Evolutionary conservation across 2,797 vertebrate genomes (phyloP).

Genomic region (Scarus forsteni): DNA sequence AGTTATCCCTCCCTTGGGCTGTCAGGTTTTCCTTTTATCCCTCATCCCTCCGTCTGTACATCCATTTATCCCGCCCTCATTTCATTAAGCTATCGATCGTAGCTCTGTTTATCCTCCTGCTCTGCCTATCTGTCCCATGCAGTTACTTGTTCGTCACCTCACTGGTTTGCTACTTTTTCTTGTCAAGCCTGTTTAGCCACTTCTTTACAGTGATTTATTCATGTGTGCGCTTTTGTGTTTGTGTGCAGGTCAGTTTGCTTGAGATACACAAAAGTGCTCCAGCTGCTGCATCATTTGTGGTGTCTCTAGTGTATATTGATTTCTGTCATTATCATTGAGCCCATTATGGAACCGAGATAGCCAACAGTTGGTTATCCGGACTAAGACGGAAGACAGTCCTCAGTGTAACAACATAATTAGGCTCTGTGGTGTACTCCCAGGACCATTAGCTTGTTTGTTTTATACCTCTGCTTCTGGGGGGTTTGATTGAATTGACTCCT

Average conservation of each 20-base stretch:
- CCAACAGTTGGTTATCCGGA: slow-evolving; percentile 9
- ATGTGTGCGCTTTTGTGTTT: background rate
- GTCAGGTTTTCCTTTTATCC: slow-evolving; percentile 25
- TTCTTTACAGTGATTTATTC: slow-evolving; percentile 34
- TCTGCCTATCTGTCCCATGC: background rate
- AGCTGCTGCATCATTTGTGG: slow-evolving; percentile 26
- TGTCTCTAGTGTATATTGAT: slow-evolving; percentile 20
- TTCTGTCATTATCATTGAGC: slow-evolving; percentile 31
- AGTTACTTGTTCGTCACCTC: slow-evolving; percentile 24
- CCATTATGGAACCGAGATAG: slow-evolving; percentile 20
- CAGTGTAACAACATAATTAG: slow-evolving; percentile 46
- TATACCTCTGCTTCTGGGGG: slow-evolving; percentile 12
- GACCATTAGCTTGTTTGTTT: slow-evolving; percentile 33
- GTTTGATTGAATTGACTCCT: slow-evolving; percentile 7
- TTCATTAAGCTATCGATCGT: slow-evolving; percentile 42
- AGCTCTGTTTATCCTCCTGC: slow-evolving; percentile 10
- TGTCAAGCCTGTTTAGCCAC: slow-evolving; percentile 36
- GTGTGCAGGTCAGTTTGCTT: background rate
- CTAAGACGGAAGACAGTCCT: slow-evolving; percentile 35
- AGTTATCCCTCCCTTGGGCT: slow-evolving; percentile 40
- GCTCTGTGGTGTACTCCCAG: slow-evolving; percentile 7
- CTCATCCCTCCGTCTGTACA: background rate
- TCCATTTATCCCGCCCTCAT: slow-evolving; percentile 14
- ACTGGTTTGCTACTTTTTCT: slow-evolving; percentile 36
- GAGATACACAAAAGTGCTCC: slow-evolving; percentile 12